Base-by-base conservation (phyloP, 2,797 vertebrate genomes). In the Apogon talboti region DNA sequence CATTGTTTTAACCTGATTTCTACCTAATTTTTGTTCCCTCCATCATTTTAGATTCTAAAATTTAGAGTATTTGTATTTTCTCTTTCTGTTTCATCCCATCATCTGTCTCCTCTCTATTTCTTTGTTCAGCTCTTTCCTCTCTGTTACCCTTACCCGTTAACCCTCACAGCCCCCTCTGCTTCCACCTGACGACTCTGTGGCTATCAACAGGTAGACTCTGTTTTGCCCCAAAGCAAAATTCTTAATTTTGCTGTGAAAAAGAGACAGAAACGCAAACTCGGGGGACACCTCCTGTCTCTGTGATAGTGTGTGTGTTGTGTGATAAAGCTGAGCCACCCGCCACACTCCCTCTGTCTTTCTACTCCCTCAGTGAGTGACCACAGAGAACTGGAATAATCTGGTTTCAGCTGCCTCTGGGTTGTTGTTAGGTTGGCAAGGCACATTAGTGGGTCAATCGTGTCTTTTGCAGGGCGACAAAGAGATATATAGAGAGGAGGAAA, bases 301-400 rank as follows among this genome's bases (percentile, higher is more conserved):
- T 21, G 16, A 37, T 30, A 33, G 18, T 67, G 62, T 50, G 60
- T 62, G 35, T 19, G 40, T 33, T 30, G 63, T 60, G 57, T 65
- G 70, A 83, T 87, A 58, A 83, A 71, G 71, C 73, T 6, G 18
- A 78, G 74, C 76, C 70, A 71, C 59, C 55, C 47, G 13, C 64
- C 52, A 67, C 78, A 50, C 66, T 78, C 56, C 78, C 48, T 14
- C 28, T 54, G 51, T 13, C 11, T 35, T 44, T 82, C 38, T 75
- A 60, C 70, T 82, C 62, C 60, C 75, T 79, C 58, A 42, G 63
- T 52, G 76, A 67, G 71, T 61, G 50, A 66, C 81, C 79, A 81
- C 82, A 81, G 70, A 74, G 71, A 90, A 91, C 90, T 81, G 82
- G 90, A 91, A 89, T 81, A 78, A 86, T 89, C 90, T 88, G 87